Conservation (phyloP, 2,113 vertebrate species). For the Corydoras maculifer region DNA sequence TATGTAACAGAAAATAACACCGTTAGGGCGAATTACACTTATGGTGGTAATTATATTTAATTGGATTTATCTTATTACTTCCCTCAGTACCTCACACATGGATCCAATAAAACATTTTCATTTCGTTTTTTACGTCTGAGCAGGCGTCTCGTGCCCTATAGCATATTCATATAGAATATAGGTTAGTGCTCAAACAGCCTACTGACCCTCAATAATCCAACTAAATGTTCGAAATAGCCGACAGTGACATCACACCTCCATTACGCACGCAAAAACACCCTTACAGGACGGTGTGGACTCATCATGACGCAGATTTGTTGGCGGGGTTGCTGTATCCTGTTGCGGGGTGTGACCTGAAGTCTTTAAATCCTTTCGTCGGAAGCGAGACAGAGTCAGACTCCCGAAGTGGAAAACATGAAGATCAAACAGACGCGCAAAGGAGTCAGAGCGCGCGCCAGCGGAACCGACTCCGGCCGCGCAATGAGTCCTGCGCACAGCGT, state of each 20-base stretch:
- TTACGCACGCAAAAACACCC: neutral
- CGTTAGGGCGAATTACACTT: too few relatives aligned
- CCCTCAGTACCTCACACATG: too few relatives aligned
- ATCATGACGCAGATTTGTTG: conserved; percentile 52
- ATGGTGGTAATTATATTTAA: too few relatives aligned
- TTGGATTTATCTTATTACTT: too few relatives aligned
- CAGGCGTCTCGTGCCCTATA: too few relatives aligned
- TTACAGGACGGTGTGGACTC: conserved; percentile 10
- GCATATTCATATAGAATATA: neutral
- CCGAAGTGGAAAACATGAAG: conserved; percentile 33
- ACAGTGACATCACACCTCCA: neutral
- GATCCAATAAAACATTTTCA: too few relatives aligned
- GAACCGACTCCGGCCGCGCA: conserved; percentile 21
- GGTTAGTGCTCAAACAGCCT: neutral
- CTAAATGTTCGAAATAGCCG: too few relatives aligned
- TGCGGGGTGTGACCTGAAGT: conserved; percentile 44
- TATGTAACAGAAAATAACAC: too few relatives aligned
- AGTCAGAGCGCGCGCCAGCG: conserved; percentile 22
- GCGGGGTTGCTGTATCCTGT: conserved; percentile 25
- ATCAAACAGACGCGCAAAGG: conserved; percentile 47
- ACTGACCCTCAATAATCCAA: neutral
- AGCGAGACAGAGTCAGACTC: conserved; percentile 40
- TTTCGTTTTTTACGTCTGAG: too few relatives aligned
- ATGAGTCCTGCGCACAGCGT: conserved; percentile 50
- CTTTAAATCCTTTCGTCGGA: conserved; percentile 52